A percentile compares a stretch with the other conserved stretches of the same genome.
phyloP scores from a whole-genome alignment of 1,140 invertebrate genomes.

The Phymorhynchus buccinoides region DNA sequence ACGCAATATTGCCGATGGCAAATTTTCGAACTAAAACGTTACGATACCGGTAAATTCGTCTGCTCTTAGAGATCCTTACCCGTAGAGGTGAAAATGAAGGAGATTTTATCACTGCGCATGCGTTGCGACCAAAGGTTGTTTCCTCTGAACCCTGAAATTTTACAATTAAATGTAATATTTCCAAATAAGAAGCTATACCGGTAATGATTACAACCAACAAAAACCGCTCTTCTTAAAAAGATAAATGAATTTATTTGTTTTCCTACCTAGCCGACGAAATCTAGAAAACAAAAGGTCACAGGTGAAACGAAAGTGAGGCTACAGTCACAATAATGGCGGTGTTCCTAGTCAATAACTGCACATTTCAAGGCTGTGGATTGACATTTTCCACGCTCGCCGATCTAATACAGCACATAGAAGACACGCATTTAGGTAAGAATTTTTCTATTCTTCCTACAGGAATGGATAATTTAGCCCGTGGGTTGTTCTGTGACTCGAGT shows the following conservation, averaged over 20 bases:
- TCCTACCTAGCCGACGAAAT: not conserved
- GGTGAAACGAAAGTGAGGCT: constrained; percentile 39
- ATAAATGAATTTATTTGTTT: not conserved
- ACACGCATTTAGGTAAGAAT: constrained; percentile 85
- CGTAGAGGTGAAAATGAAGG: constrained; percentile 56
- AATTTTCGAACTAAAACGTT: not conserved
- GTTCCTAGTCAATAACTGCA: constrained; percentile 89
- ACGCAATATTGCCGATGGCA: constrained; percentile 14
- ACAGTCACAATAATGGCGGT: constrained; percentile 80
- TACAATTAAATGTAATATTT: not conserved
- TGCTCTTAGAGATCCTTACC: constrained; percentile 30
- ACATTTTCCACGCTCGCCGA: constrained; percentile 85
- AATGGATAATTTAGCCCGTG: not conserved
- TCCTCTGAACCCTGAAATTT: constrained; percentile 15
- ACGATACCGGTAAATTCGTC: constrained; percentile 34
- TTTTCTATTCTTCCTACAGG: not conserved
- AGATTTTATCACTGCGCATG: constrained; percentile 45
- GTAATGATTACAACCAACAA: not conserved
- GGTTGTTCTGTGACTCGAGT: not conserved
- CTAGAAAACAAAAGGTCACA: constrained; percentile 30
- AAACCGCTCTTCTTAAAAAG: not conserved
- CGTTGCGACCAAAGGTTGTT: constrained; percentile 30
- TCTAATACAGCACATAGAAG: constrained; percentile 88
- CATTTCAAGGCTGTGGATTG: constrained; percentile 87
- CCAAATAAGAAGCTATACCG: too few species aligned